These are phyloP conservation scores for Timandra comae DNA, from an alignment of 2,888 invertebrate genomes.

Conservation along the genomic window DNA sequence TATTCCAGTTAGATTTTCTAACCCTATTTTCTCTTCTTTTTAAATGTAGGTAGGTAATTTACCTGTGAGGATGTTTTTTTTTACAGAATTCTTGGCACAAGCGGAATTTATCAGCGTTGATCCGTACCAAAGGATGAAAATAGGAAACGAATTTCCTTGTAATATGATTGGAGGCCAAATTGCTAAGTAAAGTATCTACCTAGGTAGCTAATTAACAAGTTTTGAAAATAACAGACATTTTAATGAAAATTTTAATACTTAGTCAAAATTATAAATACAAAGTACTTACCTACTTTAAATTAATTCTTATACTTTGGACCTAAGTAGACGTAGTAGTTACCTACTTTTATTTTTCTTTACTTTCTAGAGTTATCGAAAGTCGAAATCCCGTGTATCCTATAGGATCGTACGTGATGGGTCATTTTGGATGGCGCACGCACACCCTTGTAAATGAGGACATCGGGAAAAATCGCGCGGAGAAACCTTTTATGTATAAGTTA, in stretches of 20 bases:
- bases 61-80: not conserved
- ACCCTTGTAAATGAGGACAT: conserved; percentile 65
- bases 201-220: too few relatives aligned
- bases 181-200: conserved; percentile 80
- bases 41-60: too few relatives aligned
- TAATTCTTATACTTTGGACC: too few relatives aligned
- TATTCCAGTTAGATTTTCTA: too few relatives aligned
- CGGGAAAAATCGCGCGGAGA: conserved; percentile 35
- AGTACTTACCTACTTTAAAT: too few relatives aligned
- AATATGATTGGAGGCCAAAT: conserved; percentile 83
- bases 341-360: too few relatives aligned
- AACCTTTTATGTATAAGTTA: conserved; percentile 49
- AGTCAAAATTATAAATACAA: too few relatives aligned
- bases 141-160: conserved; percentile 49
- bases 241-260: too few relatives aligned
- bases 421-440: conserved; percentile 82
- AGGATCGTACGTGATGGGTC: conserved; percentile 77
- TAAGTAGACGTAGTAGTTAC: too few relatives aligned
- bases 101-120: conserved; percentile 83
- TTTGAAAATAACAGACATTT: too few relatives aligned
- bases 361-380: conserved; percentile 80
- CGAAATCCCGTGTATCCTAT: conserved; percentile 78
- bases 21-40: too few relatives aligned
- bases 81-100: conserved; percentile 79
- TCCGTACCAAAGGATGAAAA: conserved; percentile 76